Evolutionary conservation across 2,888 invertebrate species (phyloP), one percentile per base, ranked within the genome.

Genomic region (Erannis defoliaria): DNA sequence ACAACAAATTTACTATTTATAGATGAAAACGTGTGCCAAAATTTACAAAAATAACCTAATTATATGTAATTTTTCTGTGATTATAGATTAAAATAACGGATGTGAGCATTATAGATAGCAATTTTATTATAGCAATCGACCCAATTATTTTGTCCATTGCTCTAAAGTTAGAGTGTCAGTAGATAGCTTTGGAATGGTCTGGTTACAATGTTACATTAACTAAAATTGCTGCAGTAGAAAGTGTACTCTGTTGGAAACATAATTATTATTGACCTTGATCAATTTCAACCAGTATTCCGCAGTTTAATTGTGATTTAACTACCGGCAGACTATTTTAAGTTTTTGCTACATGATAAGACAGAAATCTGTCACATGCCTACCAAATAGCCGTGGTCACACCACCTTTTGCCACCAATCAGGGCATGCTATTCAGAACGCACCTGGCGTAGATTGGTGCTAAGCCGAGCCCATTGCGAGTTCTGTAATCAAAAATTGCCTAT

Each of bases 351-450:
- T 26, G 31, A 40, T 18, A 38, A 33, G 54, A 37, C 19, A 55
- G 55, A 55, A 37, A 55, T 35, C 35, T 23, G 42, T 42, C 29
- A 19, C 35, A 40, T 54, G 48, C 49, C 26, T 12, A 16, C 45
- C 18, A 51, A 51, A 61, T 55, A 61, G 23, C 50, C 35, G 29
- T 73, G n/a, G 80, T 85, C 86, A 86, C 82, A 82, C 87, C 87
- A 85, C 81, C 61, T 46, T 38, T 76, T 67, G 75, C 72, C 60
- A 72, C 86, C 86, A 87, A 87, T 87, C 77, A 76, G 48, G 49
- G 55, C 38, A 21, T 12, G 29, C 10, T 19, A 21, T 53, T 53
- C 62, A 48, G 58, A 21, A 43, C 37, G 38, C 38, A 38, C 43
- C 51, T 51, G 42, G 45, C 14, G 16, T 14, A 37, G 14, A 51